These are phyloP conservation scores for Sarcophaga carnaria DNA, from an alignment of 2,888 invertebrate genomes.

Conservation along the genomic window DNA sequence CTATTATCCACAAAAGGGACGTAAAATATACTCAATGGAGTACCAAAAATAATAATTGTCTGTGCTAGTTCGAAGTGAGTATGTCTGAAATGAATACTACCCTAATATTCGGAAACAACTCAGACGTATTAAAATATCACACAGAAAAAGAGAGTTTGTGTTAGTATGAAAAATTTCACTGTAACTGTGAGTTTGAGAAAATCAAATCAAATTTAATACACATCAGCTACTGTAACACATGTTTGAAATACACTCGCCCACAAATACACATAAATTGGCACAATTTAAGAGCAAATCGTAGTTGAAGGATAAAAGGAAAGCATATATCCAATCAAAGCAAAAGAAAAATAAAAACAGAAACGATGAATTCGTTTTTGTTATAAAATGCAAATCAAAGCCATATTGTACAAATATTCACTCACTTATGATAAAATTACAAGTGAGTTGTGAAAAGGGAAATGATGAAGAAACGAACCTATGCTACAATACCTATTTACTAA, in stretches of 20 bases:
- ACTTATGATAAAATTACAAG: slow-evolving; percentile 10
- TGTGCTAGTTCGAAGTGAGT: too few species aligned
- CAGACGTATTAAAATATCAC: neutral
- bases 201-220: slow-evolving; percentile 48
- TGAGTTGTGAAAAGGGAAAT: neutral
- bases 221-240: neutral
- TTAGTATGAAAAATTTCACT: neutral
- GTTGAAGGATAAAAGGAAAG: neutral
- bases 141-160: neutral
- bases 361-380: slow-evolving; percentile 10
- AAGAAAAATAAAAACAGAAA: neutral
- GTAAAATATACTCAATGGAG: too few species aligned
- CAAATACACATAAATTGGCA: slow-evolving; percentile 23
- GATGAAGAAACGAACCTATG: too few species aligned
- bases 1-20: neutral
- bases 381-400: slow-evolving; percentile 14
- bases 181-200: slow-evolving; percentile 44
- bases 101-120: neutral
- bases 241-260: neutral
- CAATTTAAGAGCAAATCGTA: slow-evolving; percentile 22
- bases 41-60: too few species aligned
- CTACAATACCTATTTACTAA: too few species aligned
- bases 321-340: neutral
- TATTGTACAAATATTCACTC: slow-evolving; percentile 13
- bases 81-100: neutral